These are phyloP conservation scores for Stichodactyla helianthus DNA, from an alignment of 64 coral and sea anemone species.

Conservation along the genomic window DNA sequence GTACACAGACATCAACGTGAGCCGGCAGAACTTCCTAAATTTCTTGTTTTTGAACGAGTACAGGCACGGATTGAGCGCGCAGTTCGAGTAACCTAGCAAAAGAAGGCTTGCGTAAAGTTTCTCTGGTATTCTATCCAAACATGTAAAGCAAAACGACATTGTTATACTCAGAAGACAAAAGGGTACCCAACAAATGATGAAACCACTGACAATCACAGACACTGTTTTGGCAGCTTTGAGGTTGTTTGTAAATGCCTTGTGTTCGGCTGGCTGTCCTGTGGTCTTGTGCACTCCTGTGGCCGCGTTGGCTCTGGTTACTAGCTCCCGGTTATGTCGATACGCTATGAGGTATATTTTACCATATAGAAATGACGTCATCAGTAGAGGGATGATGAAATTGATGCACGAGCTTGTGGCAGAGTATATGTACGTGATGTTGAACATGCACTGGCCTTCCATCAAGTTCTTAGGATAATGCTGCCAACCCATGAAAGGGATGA, in stretches of 20 bases:
- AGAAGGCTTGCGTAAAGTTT: constrained; percentile 31
- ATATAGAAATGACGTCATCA: constrained; percentile 67
- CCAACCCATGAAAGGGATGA: constrained; percentile 87
- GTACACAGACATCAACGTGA: neutral
- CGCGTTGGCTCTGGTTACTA: neutral
- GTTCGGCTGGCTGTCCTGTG: constrained; percentile 10
- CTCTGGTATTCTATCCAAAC: neutral
- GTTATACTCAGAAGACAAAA: constrained; percentile 51
- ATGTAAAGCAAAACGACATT: neutral
- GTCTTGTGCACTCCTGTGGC: neutral
- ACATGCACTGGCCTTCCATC: constrained; percentile 29
- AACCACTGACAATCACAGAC: constrained; percentile 54
- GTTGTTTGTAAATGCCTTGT: constrained; percentile 28
- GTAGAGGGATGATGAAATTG: constrained; percentile 78
- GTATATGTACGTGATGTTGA: constrained; percentile 58
- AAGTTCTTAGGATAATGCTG: neutral
- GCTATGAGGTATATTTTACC: constrained; percentile 79
- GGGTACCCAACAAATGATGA: constrained; percentile 69
- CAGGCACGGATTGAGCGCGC: constrained; percentile 72
- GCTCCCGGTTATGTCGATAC: constrained; percentile 10
- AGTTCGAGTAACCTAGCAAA: constrained; percentile 64
- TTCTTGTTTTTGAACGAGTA: constrained; percentile 84
- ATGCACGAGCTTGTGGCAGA: constrained; percentile 64
- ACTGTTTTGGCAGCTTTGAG: constrained; percentile 80
- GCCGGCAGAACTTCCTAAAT: constrained; percentile 19